These are phyloP conservation scores for Malacoctenus gilli DNA, from an alignment of 2,797 vertebrate genomes.

Conservation along the genomic window DNA sequence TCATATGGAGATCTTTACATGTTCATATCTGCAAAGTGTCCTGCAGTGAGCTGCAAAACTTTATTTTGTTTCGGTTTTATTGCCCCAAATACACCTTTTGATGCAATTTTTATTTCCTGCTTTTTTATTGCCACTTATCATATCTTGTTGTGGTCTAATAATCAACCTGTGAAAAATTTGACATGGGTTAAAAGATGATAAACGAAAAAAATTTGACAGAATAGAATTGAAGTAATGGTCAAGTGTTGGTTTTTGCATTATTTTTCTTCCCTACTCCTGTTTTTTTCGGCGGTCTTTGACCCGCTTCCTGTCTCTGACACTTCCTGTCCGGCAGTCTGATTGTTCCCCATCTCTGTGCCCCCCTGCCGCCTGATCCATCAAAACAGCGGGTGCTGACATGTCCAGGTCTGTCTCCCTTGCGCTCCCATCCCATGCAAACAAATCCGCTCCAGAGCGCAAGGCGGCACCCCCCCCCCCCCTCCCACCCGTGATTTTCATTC, in stretches of 20 bases:
- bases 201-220: too few species aligned
- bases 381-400: conserved; percentile 11
- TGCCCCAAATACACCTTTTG: too few species aligned
- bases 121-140: too few species aligned
- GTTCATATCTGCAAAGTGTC: too few species aligned
- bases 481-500: conserved; percentile 50
- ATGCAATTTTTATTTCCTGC: too few species aligned
- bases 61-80: neutral
- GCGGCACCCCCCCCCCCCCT: neutral
- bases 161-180: too few species aligned
- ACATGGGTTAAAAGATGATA: too few species aligned
- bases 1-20: neutral
- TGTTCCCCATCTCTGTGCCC: neutral
- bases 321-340: conserved; percentile 14
- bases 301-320: neutral
- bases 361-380: conserved; percentile 11
- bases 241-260: neutral
- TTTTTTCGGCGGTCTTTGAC: too few species aligned
- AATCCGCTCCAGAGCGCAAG: neutral
- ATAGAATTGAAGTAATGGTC: too few species aligned
- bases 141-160: too few species aligned
- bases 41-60: too few species aligned
- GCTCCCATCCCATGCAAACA: conserved; percentile 2
- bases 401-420: neutral
- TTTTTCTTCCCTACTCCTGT: too few species aligned